Percentiles rank a stretch among this genome's conserved stretches.
Conservation (phyloP, 2,888 invertebrate species). For the Melieria crassipennis region DNA sequence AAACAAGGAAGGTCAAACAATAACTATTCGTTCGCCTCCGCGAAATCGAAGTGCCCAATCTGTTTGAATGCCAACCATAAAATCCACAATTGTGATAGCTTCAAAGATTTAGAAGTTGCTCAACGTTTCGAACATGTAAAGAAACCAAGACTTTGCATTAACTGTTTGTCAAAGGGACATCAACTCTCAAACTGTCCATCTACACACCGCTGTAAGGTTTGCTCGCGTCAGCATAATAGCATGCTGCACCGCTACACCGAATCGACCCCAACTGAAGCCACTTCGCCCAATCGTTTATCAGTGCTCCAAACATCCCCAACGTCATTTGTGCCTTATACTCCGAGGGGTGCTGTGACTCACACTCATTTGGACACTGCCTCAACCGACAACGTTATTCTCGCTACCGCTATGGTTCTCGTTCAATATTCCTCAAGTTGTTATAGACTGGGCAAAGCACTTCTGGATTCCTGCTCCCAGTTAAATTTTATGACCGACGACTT, state of each 20-base stretch:
- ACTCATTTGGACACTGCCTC: too few relatives aligned
- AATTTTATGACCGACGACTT: too few relatives aligned
- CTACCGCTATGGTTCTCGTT: too few relatives aligned
- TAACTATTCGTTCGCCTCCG: conserved; percentile 13
- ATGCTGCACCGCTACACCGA: not conserved
- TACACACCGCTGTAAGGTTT: conserved; percentile 34
- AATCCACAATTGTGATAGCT: conserved; percentile 16
- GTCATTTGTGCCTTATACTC: too few relatives aligned
- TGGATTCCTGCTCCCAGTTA: too few relatives aligned
- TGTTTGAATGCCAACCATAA: too few relatives aligned
- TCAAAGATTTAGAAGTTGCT: not conserved
- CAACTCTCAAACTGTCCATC: conserved; percentile 27
- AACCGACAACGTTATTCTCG: too few relatives aligned
- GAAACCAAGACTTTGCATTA: not conserved
- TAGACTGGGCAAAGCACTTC: too few relatives aligned
- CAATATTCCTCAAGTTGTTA: too few relatives aligned
- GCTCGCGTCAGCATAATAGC: too few relatives aligned
- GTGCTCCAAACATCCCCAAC: too few relatives aligned
- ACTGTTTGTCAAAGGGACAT: conserved; percentile 5
- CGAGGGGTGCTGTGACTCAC: too few relatives aligned
- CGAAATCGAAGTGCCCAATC: not conserved
- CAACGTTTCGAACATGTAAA: not conserved
- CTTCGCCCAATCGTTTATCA: not conserved
- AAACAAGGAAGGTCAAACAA: not conserved
- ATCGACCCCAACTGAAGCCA: not conserved